Evolutionary conservation across 2,888 invertebrate species (phyloP), one percentile per base, ranked within the genome.

Genomic region (Pegoplata infirma): DNA sequence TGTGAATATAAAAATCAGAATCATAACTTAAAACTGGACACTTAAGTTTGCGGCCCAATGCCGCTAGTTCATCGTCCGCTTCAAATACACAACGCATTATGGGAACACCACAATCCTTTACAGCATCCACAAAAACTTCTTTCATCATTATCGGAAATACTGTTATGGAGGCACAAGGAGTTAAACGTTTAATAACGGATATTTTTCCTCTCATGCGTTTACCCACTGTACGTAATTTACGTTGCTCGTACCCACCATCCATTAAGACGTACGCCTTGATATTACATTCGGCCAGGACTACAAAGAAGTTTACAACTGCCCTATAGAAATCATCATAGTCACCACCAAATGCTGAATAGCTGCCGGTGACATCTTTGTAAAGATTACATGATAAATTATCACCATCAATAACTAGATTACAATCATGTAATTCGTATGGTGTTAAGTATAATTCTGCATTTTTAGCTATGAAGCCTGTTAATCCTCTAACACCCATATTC

Each of bases 21-120:
- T 98, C 98, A 83, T 94, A 95, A 85, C 97, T 97, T 3, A 98
- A 88, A 2, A 98, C 94, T 0, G 98, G 97, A 84, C 97, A 97
- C 44, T 94, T 91, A 2, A 97, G 90, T 69, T 92, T 91, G 81
- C 93, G 92, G 0, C 97, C 96, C 82, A 98, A 88, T 0, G 94
- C 93, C 0, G 97, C 97, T 67, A 97, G 93, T 85, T 96, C 95
- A 82, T 94, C 93, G 87, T 98, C 98, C 1, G 97, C 97, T 89
- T 98, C 98, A 88, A 94, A 96, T 82, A 94, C 92, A 85, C 96
- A 95, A 63, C 95, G 92, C 53, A 93, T 93, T 78, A 93, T 91
- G 8, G 91, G 91, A 7, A 97, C 90, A 6, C 91, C 91, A 85
- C 94, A 91, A 82, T 94, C 93, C 3, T 86, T 84, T 1, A 96